Evolutionary conservation across 1,140 invertebrate genomes (phyloP).

Genomic region (Tetragnatha versicolor): DNA sequence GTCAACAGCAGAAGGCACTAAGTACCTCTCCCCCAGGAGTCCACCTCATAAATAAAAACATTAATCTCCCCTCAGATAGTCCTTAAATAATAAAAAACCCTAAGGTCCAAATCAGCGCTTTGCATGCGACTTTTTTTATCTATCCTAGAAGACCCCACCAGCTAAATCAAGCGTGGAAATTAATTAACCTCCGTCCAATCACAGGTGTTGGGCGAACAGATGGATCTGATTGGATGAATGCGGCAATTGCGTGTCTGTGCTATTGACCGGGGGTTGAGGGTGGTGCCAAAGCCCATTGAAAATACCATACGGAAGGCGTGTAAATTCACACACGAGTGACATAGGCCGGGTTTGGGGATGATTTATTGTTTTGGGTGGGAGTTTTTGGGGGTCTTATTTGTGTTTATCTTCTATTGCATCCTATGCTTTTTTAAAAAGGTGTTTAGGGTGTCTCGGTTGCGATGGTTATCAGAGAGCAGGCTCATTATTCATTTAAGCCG

Average conservation of each 20-base stretch:
- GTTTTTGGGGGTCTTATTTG: not conserved
- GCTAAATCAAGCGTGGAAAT: conserved; percentile 45
- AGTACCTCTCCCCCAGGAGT: not conserved
- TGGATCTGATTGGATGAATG: conserved; percentile 44
- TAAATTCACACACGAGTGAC: not conserved
- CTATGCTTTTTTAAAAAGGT: too few relatives aligned
- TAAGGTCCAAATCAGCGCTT: too few relatives aligned
- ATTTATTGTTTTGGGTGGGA: conserved; percentile 49
- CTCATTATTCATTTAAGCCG: too few relatives aligned
- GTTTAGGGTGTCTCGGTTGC: too few relatives aligned
- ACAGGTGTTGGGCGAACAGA: conserved; percentile 34
- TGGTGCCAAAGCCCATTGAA: conserved; percentile 7
- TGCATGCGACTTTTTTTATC: too few relatives aligned
- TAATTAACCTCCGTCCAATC: conserved; percentile 49
- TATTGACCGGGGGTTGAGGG: conserved; percentile 41
- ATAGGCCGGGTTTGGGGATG: not conserved
- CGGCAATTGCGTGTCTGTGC: conserved; percentile 36
- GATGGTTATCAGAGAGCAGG: too few relatives aligned
- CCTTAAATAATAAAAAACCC: too few relatives aligned
- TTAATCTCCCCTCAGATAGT: conserved; percentile 13
- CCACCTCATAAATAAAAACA: conserved; percentile 4
- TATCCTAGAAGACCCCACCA: not conserved
- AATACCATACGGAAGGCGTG: conserved; percentile 20
- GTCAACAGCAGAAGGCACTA: not conserved
- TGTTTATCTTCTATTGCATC: too few relatives aligned